These are phyloP conservation scores for Cheumatopsyche charites DNA, from an alignment of 1,140 invertebrate genomes.

Conservation along the genomic window DNA sequence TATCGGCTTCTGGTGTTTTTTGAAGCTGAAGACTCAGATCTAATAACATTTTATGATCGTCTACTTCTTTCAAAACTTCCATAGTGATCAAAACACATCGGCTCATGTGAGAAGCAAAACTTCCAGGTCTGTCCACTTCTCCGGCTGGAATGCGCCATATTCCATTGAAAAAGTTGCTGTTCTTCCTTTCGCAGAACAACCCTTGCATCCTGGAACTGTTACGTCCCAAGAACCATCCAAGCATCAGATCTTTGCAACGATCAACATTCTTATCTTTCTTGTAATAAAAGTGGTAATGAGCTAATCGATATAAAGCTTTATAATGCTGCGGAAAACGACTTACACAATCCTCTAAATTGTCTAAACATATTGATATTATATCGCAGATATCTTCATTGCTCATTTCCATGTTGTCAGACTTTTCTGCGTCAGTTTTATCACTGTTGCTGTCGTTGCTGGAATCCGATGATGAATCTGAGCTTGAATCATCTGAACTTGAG, in stretches of 20 bases:
- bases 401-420: constrained; percentile 49
- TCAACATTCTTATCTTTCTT: constrained; percentile 69
- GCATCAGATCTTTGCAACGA: constrained; percentile 73
- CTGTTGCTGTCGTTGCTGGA: constrained; percentile 50
- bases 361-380: constrained; percentile 67
- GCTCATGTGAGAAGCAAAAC: constrained; percentile 90
- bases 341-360: constrained; percentile 83
- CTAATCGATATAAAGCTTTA: constrained; percentile 87
- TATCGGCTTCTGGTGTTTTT: constrained; percentile 80
- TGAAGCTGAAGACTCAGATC: constrained; percentile 80
- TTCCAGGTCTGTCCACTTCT: constrained; percentile 91
- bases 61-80: constrained; percentile 77
- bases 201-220: constrained; percentile 73
- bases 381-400: constrained; percentile 57
- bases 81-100: constrained; percentile 80
- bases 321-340: constrained; percentile 89
- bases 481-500: constrained; percentile 57
- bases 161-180: constrained; percentile 90
- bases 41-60: constrained; percentile 81
- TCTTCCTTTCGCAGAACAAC: constrained; percentile 84
- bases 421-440: constrained; percentile 48
- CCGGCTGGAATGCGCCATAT: constrained; percentile 89
- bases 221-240: constrained; percentile 70
- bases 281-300: constrained; percentile 82
- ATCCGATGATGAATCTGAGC: constrained; percentile 55